Evolutionary conservation across 1,140 invertebrate genomes (phyloP), one percentile per base, ranked within the genome.

Genomic region (Nasonia giraulti): DNA sequence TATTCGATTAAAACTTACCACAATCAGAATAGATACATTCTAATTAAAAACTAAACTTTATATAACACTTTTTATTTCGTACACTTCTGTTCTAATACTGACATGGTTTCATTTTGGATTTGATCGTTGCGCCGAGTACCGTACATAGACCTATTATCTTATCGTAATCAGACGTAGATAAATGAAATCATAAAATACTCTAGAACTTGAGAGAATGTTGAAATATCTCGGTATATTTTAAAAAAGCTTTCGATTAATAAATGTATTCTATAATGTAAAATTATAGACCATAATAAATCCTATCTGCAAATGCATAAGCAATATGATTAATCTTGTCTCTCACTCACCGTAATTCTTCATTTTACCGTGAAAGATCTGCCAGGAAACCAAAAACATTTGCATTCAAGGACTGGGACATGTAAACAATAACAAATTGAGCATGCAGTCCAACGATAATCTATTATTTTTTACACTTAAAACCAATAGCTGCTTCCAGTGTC

Each of bases 261-360:
- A 55, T 10, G 17, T 55, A 1, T 55, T 55, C 50, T 20, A 1
- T 55, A 55, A 55, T 20, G 14, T 55, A 55, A 55, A 2, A 55
- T 55, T 55, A 55, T 14, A 27, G 50, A 17, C 50, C 17, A 5
- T 17, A 20, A 14, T 55, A 8, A 27, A 20, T 17, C 2, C 1
- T 14, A 10, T 55, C 17, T 20, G 12, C 50, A 55, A 55, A 55
- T 55, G 11, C 6, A n/a, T 20, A 7, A 31, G 10, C 4, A 71
- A 71, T 14, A 71, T 12, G 7, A 71, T 71, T 71, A 33, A 71
- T 27, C 7, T 71, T 11, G 10, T 31, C 31, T 33, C 31, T 17
- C 10, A 71, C 69, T 71, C 69, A 71, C 69, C 69, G 31, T 71
- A 71, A 7, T 71, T 71, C 69, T 71, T 71, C 69, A 71, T 71